Evolutionary conservation across 2,888 invertebrate species (phyloP).

Genomic region (Chloroclysta siterata): DNA sequence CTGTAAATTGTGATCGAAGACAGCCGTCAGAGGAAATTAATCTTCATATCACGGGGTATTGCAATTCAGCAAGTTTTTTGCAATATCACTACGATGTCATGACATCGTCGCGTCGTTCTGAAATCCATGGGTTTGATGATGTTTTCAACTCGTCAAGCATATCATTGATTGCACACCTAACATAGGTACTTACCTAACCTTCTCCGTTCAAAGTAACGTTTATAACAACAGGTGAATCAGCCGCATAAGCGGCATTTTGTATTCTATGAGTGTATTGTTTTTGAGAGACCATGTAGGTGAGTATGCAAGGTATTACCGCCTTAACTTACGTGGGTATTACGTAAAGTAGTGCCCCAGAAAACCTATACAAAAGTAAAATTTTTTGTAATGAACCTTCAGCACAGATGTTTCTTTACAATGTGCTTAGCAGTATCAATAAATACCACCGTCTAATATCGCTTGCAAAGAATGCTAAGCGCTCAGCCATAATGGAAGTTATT

Average conservation of each 20-base stretch:
- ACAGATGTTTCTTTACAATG: constrained; percentile 25
- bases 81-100: constrained; percentile 6
- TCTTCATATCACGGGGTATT: constrained; percentile 45
- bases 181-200: neutral
- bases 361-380: neutral
- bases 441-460: constrained; percentile 17
- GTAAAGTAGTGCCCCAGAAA: neutral
- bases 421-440: constrained; percentile 22
- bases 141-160: constrained; percentile 2
- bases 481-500: constrained; percentile 42
- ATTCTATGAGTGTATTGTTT: constrained; percentile 54
- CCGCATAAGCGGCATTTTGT: constrained; percentile 51
- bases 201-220: constrained; percentile 16
- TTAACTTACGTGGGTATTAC: constrained; percentile 9
- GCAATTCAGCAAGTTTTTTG: constrained; percentile 23
- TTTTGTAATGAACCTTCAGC: neutral
- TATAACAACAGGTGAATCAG: constrained; percentile 50
- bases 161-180: constrained; percentile 9
- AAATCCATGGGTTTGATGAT: neutral
- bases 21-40: constrained; percentile 58
- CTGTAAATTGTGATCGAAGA: constrained; percentile 42
- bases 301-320: constrained; percentile 6
- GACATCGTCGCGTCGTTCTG: neutral
- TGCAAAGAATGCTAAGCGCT: constrained; percentile 27
- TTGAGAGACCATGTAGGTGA: constrained; percentile 44